Evolutionary conservation across 2,888 invertebrate species (phyloP).

Genomic region (Argynnis bischoffii): DNA sequence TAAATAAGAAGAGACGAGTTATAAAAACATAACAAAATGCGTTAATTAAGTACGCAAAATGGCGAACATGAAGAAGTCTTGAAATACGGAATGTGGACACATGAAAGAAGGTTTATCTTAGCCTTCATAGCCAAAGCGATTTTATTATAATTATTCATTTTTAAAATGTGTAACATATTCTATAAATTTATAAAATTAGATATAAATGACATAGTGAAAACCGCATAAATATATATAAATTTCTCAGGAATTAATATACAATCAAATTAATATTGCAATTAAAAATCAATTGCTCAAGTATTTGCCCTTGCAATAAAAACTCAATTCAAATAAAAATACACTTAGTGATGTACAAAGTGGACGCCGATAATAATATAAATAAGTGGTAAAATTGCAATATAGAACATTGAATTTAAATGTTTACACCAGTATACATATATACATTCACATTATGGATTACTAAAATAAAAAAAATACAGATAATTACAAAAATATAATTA

Average conservation of each 20-base stretch:
- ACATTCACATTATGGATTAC: not conserved
- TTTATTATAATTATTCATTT: not conserved
- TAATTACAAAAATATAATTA: not conserved
- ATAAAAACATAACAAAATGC: constrained; percentile 24
- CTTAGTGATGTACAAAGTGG: too few species aligned
- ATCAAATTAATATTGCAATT: too few species aligned
- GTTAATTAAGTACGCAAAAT: constrained; percentile 50
- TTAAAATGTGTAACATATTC: too few species aligned
- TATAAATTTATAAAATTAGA: too few species aligned
- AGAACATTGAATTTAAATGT: constrained; percentile 10
- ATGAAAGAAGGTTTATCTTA: constrained; percentile 30
- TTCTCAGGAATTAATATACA: too few species aligned
- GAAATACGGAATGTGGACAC: constrained; percentile 55
- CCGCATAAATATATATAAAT: too few species aligned
- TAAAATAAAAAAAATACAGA: constrained; percentile 1
- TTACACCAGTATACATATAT: constrained; percentile 13
- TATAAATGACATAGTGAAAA: too few species aligned
- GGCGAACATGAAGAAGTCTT: constrained; percentile 28
- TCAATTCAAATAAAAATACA: too few species aligned
- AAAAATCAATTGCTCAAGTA: too few species aligned
- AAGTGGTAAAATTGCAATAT: constrained; percentile 2
- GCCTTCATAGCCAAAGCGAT: constrained; percentile 11
- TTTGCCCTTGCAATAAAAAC: too few species aligned
- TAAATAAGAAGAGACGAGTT: not conserved
- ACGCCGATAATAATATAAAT: not conserved